Conservation (phyloP, 2,797 vertebrate genomes). For the Enteromius trimaculatus region DNA sequence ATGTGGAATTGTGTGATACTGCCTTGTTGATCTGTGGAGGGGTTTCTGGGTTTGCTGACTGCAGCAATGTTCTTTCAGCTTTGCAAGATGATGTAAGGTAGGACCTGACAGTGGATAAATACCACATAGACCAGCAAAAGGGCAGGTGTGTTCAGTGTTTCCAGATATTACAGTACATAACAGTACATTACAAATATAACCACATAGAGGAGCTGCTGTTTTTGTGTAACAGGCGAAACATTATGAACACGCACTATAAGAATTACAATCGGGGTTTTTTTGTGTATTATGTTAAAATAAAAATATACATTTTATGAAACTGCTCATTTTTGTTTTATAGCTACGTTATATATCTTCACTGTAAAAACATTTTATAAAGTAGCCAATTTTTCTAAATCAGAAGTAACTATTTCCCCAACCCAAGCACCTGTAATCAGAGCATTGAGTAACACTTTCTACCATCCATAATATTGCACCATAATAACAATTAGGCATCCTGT, state of each 20-base stretch:
- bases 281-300: background rate
- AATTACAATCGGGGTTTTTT: background rate
- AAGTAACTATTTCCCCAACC: background rate
- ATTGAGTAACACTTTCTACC: background rate
- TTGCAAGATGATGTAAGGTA: constrained; percentile 38
- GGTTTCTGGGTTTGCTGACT: constrained; percentile 35
- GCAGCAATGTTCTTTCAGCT: constrained; percentile 13
- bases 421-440: background rate
- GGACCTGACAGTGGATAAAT: constrained; percentile 30
- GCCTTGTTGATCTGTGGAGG: constrained; percentile 38
- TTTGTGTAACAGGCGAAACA: constrained; percentile 12
- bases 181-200: background rate
- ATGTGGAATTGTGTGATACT: constrained; percentile 15
- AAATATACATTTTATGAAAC: background rate
- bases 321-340: background rate
- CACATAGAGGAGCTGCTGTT: constrained; percentile 26
- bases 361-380: background rate
- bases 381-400: background rate
- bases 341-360: background rate
- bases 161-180: background rate
- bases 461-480: background rate
- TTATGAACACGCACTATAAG: background rate
- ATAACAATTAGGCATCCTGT: background rate
- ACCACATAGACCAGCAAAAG: constrained; percentile 47
- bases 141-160: constrained; percentile 46